Percentiles rank a stretch among this genome's conserved stretches.
Conservation (phyloP, 2,888 invertebrate species). For the Elysia crispata region DNA sequence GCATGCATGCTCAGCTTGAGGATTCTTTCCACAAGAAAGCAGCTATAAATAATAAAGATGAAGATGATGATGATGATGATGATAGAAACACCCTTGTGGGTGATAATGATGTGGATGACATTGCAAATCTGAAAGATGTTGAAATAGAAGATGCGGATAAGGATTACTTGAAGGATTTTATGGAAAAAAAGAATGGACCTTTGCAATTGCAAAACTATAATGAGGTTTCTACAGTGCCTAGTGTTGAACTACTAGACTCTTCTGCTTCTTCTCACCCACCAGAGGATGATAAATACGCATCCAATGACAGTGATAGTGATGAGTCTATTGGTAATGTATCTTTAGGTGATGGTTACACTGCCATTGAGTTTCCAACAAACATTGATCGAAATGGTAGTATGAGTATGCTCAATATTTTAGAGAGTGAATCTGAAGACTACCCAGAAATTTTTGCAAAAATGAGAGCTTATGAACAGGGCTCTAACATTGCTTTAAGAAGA, state of each 20-base stretch:
- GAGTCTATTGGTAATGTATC: constrained; percentile 46
- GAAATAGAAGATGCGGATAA: background rate
- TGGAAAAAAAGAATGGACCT: background rate
- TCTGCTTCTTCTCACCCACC: background rate
- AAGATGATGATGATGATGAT: constrained; percentile 30
- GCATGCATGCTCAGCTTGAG: background rate
- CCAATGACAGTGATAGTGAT: constrained; percentile 47
- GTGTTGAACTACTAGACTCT: too few relatives aligned
- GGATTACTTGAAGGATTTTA: background rate
- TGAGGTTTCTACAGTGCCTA: background rate
- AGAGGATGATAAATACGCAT: background rate
- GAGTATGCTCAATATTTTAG: constrained; percentile 45
- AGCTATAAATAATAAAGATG: background rate
- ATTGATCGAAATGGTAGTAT: constrained; percentile 27
- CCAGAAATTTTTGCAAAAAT: constrained; percentile 12
- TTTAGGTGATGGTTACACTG: constrained; percentile 45
- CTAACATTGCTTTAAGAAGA: too few relatives aligned
- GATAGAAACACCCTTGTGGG: constrained; percentile 44
- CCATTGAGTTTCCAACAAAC: constrained; percentile 30
- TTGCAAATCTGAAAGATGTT: constrained; percentile 12
- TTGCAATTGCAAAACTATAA: background rate
- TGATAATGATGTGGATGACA: constrained; percentile 37
- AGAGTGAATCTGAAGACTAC: constrained; percentile 44
- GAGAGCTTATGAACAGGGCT: background rate
- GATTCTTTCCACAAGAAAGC: constrained; percentile 13